Evolutionary conservation across 2,888 invertebrate genomes (phyloP).

Genomic region (Myopa testacea): DNA sequence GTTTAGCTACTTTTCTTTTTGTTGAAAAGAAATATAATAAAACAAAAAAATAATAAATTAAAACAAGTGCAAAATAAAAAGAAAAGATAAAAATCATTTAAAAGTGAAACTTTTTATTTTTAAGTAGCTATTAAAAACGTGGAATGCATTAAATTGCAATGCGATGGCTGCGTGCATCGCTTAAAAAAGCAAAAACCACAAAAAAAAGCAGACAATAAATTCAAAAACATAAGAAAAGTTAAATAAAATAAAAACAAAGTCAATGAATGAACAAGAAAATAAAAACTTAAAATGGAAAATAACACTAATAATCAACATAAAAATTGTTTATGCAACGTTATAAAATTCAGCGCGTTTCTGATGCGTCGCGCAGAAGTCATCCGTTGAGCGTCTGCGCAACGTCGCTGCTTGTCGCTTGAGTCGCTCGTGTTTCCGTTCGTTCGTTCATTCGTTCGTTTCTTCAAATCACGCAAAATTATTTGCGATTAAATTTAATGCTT

Average conservation of each 20-base stretch:
- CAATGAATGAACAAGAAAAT: background rate
- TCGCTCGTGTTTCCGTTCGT: background rate
- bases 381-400: slow-evolving; percentile 19
- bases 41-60: no score
- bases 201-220: no score
- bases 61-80: no score
- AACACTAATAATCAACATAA: background rate
- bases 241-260: background rate
- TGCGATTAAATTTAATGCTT: background rate
- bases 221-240: no score
- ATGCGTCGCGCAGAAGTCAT: slow-evolving; percentile 5
- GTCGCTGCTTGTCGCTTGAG: background rate
- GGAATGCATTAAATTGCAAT: slow-evolving; percentile 1
- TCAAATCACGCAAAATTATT: background rate
- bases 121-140: slow-evolving; percentile 9
- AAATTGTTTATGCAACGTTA: slow-evolving; percentile 13
- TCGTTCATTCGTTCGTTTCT: slow-evolving; percentile 3
- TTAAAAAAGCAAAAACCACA: background rate
- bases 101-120: slow-evolving; percentile 35
- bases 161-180: background rate
- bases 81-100: background rate
- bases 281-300: background rate
- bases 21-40: background rate
- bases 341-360: slow-evolving; percentile 19
- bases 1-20: background rate